Evolutionary conservation across 2,888 invertebrate species (phyloP), one percentile per base, ranked within the genome.

Genomic region (Conus canariensis): DNA sequence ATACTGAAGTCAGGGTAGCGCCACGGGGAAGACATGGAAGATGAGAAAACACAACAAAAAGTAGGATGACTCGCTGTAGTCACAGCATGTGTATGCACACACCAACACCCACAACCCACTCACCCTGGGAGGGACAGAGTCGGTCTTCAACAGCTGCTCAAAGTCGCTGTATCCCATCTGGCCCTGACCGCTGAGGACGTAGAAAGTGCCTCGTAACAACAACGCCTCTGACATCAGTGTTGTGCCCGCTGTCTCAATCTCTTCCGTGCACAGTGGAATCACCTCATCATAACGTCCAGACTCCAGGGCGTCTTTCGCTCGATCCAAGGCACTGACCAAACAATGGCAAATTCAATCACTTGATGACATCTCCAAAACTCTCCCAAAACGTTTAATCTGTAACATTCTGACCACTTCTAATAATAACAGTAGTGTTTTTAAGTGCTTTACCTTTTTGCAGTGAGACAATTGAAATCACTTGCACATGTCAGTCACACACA

Each of bases 171-270:
- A 86, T 7, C 96, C 96, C 88, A 93, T 93, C 56, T 95, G 94
- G 9, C 93, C 92, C 90, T 96, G 95, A 8, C 98, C 98, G 77
- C 97, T 97, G 64, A 99, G 97, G 91, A 98, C 97, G 95, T 98
- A 97, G 96, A 99, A 98, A 45, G 99, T 98, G 74, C 98, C 98
- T 91, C 98, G 97, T 93, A 99, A 96, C n/a, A 98, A 97, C 92
- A 98, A 96, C 0, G 98, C 98, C 92, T 96, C 94, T 14, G 94
- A 91, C 58, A 92, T 91, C 91, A 95, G 93, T 22, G 93, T 90
- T 56, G 94, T 94, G 85, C 94, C 92, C 14, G 92, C 90, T n/a
- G 90, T 87, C 19, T 92, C 92, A 19, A 90, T 87, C 14, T 92
- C 92, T 95, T 98, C 97, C 58, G 97, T 97, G 95, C 98, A 99